phyloP scores from a whole-genome alignment of 2,113 vertebrate genomes.

The Nesospiza acunhae region DNA sequence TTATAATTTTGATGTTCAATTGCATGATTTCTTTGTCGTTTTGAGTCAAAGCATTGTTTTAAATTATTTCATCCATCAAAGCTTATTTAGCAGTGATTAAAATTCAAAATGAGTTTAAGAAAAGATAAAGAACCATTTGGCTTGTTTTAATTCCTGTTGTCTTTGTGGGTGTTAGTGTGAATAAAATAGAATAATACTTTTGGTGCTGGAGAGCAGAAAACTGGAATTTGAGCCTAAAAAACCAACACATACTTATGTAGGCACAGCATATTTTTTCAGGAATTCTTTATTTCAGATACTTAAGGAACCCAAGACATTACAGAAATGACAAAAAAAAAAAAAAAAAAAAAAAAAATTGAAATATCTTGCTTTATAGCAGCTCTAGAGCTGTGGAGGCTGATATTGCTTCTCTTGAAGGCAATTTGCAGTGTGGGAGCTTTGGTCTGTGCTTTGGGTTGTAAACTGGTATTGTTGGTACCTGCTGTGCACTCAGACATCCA shows the following conservation, averaged over 20 bases:
- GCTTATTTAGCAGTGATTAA: neutral
- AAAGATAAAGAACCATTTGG: neutral
- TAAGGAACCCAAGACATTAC: neutral
- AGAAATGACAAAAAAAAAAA: neutral
- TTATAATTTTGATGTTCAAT: neutral
- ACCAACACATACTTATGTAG: accelerated
- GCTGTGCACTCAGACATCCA: too few species aligned
- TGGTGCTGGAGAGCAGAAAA: neutral
- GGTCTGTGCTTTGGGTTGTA: neutral
- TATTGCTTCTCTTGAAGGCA: neutral
- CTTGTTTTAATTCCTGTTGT: neutral
- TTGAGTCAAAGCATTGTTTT: conserved; percentile 4
- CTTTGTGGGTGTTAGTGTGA: neutral
- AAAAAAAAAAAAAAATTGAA: neutral
- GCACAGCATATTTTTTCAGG: neutral
- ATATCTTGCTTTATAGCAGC: neutral
- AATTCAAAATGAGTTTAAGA: neutral
- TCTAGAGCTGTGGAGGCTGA: neutral
- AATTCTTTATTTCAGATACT: neutral
- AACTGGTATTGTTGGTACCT: neutral
- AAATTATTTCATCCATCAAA: neutral
- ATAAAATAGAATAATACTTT: neutral
- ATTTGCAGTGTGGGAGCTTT: neutral
- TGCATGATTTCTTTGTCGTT: neutral
- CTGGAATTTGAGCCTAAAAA: neutral